phyloP scores from a whole-genome alignment of 2,888 invertebrate genomes.

The Sinelater perroti region DNA sequence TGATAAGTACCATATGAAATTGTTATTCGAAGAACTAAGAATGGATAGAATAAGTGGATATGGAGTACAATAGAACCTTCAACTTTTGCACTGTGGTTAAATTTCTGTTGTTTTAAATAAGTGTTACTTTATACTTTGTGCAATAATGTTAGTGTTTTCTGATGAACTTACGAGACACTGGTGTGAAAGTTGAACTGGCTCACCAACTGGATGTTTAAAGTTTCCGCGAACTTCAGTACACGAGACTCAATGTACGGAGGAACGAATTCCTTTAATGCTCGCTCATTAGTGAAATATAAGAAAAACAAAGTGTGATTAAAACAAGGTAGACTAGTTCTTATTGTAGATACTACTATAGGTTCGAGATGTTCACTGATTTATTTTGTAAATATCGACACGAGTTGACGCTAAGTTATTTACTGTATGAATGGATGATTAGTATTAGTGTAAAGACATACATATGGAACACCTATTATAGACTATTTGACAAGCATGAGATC shows the following conservation, averaged over 20 bases:
- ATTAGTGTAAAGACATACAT: slow-evolving; percentile 50
- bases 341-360: slow-evolving; percentile 55
- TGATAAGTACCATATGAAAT: slow-evolving; percentile 22
- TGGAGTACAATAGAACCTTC: slow-evolving; percentile 12
- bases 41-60: slow-evolving; percentile 3
- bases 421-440: slow-evolving; percentile 50
- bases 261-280: slow-evolving; percentile 35
- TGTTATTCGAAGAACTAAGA: slow-evolving; percentile 27
- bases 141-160: slow-evolving; percentile 34
- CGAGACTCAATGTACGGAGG: slow-evolving; percentile 32
- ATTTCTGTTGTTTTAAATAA: slow-evolving; percentile 31
- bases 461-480: slow-evolving; percentile 45
- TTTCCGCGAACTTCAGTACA: slow-evolving; percentile 24
- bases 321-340: slow-evolving; percentile 47
- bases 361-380: slow-evolving; percentile 49
- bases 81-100: slow-evolving; percentile 29
- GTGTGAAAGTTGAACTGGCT: slow-evolving; percentile 29
- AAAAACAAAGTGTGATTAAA: slow-evolving; percentile 59
- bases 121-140: slow-evolving; percentile 35
- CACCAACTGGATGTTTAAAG: background rate
- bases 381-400: slow-evolving; percentile 56
- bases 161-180: slow-evolving; percentile 9
- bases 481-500: slow-evolving; percentile 40
- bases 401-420: slow-evolving; percentile 53
- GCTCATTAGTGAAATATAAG: slow-evolving; percentile 42